phyloP scores from a whole-genome alignment of 2,888 invertebrate species.

The Clitarchus hookeri region DNA sequence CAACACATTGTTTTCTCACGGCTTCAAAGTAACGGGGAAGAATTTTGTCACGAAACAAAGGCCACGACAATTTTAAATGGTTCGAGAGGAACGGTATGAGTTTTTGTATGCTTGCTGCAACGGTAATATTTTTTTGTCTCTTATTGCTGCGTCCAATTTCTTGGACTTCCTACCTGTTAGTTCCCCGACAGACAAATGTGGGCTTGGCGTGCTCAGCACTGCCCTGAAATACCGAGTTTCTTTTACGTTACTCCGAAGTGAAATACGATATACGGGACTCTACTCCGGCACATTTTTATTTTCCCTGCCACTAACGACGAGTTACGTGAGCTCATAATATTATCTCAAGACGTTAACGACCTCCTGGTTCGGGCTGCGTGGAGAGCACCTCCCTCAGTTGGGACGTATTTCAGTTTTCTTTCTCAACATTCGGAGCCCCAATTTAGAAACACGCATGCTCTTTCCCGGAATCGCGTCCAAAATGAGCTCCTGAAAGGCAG shows the following conservation, averaged over 20 bases:
- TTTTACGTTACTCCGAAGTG: not conserved
- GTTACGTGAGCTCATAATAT: not conserved
- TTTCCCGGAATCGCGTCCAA: not conserved
- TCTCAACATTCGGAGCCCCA: not conserved
- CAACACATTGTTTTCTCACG: too few species aligned
- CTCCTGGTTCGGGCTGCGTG: not conserved
- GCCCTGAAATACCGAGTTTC: not conserved
- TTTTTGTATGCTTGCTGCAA: too few species aligned
- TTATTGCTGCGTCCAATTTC: too few species aligned
- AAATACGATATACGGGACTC: not conserved
- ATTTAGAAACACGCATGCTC: not conserved
- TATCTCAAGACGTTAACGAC: conserved; percentile 3
- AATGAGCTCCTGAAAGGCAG: not conserved
- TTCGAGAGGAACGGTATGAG: too few species aligned
- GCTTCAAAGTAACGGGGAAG: too few species aligned
- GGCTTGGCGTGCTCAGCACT: not conserved
- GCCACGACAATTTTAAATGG: too few species aligned
- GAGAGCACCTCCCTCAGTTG: not conserved
- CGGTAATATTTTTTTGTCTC: too few species aligned
- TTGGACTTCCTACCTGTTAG: not conserved
- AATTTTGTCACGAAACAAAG: too few species aligned
- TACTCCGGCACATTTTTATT: not conserved
- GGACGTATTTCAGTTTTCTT: not conserved
- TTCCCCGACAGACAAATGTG: not conserved
- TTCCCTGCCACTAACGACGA: too few species aligned